Evolutionary conservation across 2,797 vertebrate species (phyloP).

Genomic region (Petrocephalus sullivani): DNA sequence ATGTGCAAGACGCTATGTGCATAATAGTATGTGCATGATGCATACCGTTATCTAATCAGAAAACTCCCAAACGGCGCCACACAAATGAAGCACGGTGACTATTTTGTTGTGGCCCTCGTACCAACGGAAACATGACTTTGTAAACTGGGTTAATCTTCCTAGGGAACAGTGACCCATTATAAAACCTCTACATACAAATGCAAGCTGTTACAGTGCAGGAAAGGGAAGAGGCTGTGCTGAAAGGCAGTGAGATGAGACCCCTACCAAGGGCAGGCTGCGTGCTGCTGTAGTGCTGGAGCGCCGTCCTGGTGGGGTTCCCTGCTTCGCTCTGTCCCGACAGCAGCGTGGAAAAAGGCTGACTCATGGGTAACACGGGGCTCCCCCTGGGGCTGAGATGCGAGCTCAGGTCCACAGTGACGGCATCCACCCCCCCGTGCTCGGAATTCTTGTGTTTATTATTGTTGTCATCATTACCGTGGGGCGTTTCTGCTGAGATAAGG

Average conservation of each 20-base stretch:
- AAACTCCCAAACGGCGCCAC: background rate
- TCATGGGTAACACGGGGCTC: background rate
- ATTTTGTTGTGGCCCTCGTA: background rate
- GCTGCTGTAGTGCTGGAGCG: background rate
- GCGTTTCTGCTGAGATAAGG: background rate
- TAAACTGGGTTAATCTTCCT: background rate
- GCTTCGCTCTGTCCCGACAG: background rate
- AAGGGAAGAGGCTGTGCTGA: background rate
- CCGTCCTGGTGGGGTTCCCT: background rate
- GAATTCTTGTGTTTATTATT: background rate
- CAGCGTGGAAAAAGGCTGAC: background rate
- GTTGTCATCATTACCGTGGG: background rate
- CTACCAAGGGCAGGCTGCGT: background rate
- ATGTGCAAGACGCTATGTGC: background rate
- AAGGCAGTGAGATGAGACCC: background rate
- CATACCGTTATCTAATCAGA: background rate
- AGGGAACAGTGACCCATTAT: background rate
- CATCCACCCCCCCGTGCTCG: background rate
- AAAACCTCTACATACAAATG: background rate
- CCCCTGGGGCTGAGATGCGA: background rate
- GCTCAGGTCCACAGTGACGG: background rate
- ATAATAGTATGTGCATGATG: background rate
- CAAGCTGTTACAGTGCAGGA: background rate
- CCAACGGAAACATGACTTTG: background rate
- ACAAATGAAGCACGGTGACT: background rate